Percentiles rank a stretch among this genome's conserved stretches.
These are phyloP conservation scores for Ridgeia piscesae DNA, from an alignment of 1,140 invertebrate species.

Conservation along the genomic window DNA sequence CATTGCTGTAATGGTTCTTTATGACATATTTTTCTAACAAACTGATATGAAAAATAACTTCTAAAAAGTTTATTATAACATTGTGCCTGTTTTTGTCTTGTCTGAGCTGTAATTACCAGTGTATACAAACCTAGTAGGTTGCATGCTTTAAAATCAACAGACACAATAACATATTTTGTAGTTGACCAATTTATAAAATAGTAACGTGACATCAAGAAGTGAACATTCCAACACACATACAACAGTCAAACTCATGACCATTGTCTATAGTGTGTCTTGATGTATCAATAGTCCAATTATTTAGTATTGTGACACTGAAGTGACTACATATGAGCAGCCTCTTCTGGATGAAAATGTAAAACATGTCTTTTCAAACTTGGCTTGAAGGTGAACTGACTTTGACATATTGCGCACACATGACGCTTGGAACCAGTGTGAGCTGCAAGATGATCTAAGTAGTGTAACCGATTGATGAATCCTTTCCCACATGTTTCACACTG, in stretches of 20 bases:
- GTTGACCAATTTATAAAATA: too few species aligned
- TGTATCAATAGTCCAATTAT: too few species aligned
- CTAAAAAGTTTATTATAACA: neutral
- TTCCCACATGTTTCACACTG: neutral
- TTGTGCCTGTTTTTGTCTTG: neutral
- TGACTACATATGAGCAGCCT: neutral
- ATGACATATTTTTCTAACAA: neutral
- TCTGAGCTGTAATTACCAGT: neutral
- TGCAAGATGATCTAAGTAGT: neutral
- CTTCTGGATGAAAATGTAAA: neutral
- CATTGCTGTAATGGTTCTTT: neutral
- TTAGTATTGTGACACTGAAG: neutral
- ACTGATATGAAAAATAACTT: neutral
- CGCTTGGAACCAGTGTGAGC: neutral
- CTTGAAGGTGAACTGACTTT: neutral
- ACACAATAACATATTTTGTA: too few species aligned
- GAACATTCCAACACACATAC: too few species aligned
- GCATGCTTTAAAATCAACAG: neutral
- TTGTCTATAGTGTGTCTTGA: too few species aligned
- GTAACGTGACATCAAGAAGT: too few species aligned
- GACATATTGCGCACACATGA: neutral
- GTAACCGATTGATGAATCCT: neutral
- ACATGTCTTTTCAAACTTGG: neutral
- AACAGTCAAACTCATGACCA: too few species aligned
- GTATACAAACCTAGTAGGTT: neutral